phyloP scores from a whole-genome alignment of 2,113 vertebrate genomes.

The Grammomys surdaster region DNA sequence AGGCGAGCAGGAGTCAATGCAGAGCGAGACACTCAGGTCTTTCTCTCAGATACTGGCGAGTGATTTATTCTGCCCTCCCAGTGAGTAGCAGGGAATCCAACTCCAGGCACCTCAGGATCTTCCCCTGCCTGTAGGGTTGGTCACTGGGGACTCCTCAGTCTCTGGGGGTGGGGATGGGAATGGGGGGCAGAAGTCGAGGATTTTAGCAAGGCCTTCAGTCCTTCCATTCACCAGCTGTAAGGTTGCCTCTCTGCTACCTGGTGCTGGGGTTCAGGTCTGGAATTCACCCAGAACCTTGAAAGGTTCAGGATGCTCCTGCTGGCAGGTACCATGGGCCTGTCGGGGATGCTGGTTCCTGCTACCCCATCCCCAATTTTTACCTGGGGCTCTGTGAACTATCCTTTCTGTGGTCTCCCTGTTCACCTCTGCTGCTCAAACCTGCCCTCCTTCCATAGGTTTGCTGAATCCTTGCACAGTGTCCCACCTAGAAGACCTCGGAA shows the following conservation, averaged over 20 bases:
- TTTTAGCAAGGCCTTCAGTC: background rate
- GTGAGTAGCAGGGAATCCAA: background rate
- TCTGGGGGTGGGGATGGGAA: background rate
- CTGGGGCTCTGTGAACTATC: background rate
- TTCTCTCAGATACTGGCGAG: accelerated
- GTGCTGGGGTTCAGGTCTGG: background rate
- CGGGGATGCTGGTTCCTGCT: background rate
- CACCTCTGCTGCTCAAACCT: background rate
- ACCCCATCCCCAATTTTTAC: background rate
- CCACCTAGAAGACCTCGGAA: background rate
- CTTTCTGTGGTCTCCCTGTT: background rate
- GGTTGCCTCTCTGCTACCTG: background rate
- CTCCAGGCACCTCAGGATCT: background rate
- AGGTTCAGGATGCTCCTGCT: background rate
- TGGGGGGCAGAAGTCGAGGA: background rate
- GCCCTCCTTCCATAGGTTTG: background rate
- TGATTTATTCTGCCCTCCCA: background rate
- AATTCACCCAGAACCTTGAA: background rate
- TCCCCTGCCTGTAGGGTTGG: background rate
- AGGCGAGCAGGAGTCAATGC: background rate
- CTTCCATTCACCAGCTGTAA: background rate
- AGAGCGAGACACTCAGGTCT: background rate
- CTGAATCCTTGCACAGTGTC: background rate
- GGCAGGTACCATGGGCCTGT: background rate
- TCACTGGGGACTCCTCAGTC: background rate